phyloP scores from a whole-genome alignment of 2,113 vertebrate genomes.

The human region GRCh38 chr5:36202501-36203000 shows the following conservation, averaged over 20 bases:
- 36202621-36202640: neutral
- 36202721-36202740: neutral
- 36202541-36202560: neutral
- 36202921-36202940: neutral
- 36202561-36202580: neutral
- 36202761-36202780: neutral
- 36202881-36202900: neutral
- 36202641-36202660: neutral
- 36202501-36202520: neutral
- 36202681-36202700: neutral
- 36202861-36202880: neutral
- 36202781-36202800: neutral
- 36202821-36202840: neutral
- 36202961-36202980: neutral
- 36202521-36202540: neutral
- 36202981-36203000: neutral
- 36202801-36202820: neutral
- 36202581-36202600: neutral
- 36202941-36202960: neutral
- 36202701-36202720: neutral
- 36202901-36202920: neutral
- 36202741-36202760: neutral
- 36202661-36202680: neutral
- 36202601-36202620: neutral
- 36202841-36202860: neutral